These are phyloP conservation scores for Bathynomus jamesi DNA, from an alignment of 1,140 invertebrate species.

Conservation along the genomic window DNA sequence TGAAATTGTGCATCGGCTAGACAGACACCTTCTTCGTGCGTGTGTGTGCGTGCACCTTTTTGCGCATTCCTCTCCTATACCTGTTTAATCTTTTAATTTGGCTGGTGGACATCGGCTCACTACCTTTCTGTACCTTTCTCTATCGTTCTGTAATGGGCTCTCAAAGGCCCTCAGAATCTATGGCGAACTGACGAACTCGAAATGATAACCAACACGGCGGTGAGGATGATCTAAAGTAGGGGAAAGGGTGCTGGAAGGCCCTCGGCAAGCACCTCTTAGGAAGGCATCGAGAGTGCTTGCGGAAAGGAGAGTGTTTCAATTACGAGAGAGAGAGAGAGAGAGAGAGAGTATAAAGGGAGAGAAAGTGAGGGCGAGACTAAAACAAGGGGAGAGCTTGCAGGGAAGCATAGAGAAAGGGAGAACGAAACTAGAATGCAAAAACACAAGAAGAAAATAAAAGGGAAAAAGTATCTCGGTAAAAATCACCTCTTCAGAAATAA, in stretches of 20 bases:
- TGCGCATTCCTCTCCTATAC: too few species aligned
- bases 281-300: background rate
- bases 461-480: too few species aligned
- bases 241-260: background rate
- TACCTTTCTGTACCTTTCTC: too few species aligned
- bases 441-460: too few species aligned
- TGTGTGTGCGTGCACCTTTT: too few species aligned
- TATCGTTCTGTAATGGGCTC: background rate
- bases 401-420: slow-evolving; percentile 11
- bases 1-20: too few species aligned
- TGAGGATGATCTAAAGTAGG: background rate
- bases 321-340: background rate
- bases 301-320: background rate
- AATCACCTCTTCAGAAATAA: too few species aligned
- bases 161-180: background rate
- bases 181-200: background rate
- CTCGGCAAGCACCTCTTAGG: background rate
- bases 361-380: background rate
- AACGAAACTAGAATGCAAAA: too few species aligned
- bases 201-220: background rate
- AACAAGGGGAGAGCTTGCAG: too few species aligned
- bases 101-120: too few species aligned
- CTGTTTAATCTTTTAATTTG: too few species aligned
- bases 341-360: background rate
- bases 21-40: too few species aligned